These are phyloP conservation scores for Tiaroga cobitis DNA, from an alignment of 2,797 vertebrate genomes.

Conservation along the genomic window DNA sequence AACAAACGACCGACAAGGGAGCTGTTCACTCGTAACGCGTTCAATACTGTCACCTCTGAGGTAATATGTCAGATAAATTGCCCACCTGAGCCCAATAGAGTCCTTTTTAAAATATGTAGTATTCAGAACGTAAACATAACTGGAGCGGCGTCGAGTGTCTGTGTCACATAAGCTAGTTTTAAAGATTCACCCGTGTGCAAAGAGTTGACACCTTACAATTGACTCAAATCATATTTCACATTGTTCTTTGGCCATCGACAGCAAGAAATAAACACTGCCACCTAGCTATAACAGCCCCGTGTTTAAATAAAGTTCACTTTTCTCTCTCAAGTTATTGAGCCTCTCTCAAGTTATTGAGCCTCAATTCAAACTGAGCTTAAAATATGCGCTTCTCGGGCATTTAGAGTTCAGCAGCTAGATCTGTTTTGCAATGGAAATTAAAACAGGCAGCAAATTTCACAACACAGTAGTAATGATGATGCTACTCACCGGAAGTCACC, in stretches of 20 bases:
- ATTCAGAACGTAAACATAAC: background rate
- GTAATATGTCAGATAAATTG: constrained; percentile 20
- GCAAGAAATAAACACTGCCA: constrained; percentile 62
- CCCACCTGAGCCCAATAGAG: constrained; percentile 2
- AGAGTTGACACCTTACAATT: background rate
- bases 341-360: background rate
- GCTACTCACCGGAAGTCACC: background rate
- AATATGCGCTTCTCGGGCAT: background rate
- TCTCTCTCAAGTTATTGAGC: too few species aligned
- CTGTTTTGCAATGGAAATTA: background rate
- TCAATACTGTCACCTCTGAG: background rate
- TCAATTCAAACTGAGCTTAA: background rate
- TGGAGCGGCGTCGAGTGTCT: background rate
- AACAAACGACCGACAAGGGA: constrained; percentile 63
- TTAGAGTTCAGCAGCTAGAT: background rate
- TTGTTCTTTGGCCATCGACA: background rate
- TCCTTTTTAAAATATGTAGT: background rate
- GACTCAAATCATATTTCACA: background rate
- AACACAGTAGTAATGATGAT: background rate
- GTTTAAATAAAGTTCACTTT: constrained; percentile 22
- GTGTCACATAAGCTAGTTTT: background rate
- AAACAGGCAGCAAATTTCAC: background rate
- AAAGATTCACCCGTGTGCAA: background rate
- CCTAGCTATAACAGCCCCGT: constrained; percentile 54
- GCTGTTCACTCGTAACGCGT: constrained; percentile 9